These are phyloP conservation scores for Amiota minor DNA, from an alignment of 2,888 invertebrate species.

Conservation along the genomic window DNA sequence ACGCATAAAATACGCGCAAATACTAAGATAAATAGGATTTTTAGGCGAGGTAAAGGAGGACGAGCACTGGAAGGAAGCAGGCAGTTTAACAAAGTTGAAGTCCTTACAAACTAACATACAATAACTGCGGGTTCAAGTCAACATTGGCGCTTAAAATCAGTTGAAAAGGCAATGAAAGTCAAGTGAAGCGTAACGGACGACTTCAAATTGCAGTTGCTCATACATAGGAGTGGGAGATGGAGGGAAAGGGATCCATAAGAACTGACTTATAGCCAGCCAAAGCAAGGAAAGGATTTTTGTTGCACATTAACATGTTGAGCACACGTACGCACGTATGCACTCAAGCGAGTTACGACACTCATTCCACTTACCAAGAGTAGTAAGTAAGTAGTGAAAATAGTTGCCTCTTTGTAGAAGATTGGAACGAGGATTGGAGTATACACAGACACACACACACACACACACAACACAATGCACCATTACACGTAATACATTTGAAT, in stretches of 20 bases:
- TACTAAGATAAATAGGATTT: not conserved
- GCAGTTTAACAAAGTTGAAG: too few relatives aligned
- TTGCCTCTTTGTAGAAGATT: too few relatives aligned
- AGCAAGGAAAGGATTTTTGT: too few relatives aligned
- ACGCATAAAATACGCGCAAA: not conserved
- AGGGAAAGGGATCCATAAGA: too few relatives aligned
- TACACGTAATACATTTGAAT: not conserved
- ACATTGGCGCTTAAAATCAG: not conserved
- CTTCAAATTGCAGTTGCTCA: not conserved
- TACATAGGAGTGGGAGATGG: not conserved
- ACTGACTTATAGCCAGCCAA: too few relatives aligned
- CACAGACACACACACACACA: not conserved
- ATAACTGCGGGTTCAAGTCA: too few relatives aligned
- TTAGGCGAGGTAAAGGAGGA: too few relatives aligned
- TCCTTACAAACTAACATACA: too few relatives aligned
- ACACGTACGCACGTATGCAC: not conserved
- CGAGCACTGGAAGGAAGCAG: too few relatives aligned
- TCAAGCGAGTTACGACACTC: not conserved
- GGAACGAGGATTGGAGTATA: not conserved
- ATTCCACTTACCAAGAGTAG: not conserved
- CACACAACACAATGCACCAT: not conserved
- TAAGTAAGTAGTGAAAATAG: too few relatives aligned
- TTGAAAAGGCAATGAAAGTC: conserved; percentile 12
- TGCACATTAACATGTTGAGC: conserved; percentile 22
- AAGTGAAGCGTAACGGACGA: conserved; percentile 1